These are phyloP conservation scores for Pachyramphus minor DNA, from an alignment of 2,113 vertebrate genomes.

Conservation along the genomic window DNA sequence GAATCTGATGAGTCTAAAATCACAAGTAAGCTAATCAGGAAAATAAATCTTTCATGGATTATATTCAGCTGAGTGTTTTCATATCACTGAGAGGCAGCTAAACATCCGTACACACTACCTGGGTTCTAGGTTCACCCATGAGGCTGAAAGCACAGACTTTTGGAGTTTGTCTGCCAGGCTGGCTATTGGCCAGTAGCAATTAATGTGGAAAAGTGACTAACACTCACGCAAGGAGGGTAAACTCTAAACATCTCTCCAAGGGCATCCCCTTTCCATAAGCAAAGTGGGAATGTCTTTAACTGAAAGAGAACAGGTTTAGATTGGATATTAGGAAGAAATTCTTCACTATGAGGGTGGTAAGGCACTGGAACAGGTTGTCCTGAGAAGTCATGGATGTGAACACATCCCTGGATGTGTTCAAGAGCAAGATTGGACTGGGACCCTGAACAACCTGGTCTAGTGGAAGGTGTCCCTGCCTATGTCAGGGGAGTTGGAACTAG, in stretches of 20 bases:
- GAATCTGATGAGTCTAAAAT: conserved; percentile 40
- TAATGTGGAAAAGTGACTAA: background rate
- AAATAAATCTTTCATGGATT: conserved; percentile 51
- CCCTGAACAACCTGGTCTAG: background rate
- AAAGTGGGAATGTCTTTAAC: background rate
- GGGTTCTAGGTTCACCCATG: background rate
- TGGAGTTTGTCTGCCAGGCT: background rate
- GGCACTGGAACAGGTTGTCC: background rate
- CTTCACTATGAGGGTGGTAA: background rate
- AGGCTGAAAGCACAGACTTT: background rate
- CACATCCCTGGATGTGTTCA: background rate
- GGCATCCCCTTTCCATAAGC: background rate
- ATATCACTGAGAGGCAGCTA: background rate
- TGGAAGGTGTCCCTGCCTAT: background rate
- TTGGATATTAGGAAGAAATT: background rate
- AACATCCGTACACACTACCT: background rate
- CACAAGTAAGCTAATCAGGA: conserved; percentile 39
- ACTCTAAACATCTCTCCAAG: background rate
- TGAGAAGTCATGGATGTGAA: background rate
- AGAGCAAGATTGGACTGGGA: background rate
- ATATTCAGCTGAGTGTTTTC: conserved; percentile 9
- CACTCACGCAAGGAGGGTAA: background rate
- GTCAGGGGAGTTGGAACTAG: background rate
- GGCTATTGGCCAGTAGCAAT: background rate
- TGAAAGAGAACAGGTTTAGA: background rate